These are phyloP conservation scores for Meriones unguiculatus DNA, from an alignment of 2,113 vertebrate species.

Conservation along the genomic window DNA sequence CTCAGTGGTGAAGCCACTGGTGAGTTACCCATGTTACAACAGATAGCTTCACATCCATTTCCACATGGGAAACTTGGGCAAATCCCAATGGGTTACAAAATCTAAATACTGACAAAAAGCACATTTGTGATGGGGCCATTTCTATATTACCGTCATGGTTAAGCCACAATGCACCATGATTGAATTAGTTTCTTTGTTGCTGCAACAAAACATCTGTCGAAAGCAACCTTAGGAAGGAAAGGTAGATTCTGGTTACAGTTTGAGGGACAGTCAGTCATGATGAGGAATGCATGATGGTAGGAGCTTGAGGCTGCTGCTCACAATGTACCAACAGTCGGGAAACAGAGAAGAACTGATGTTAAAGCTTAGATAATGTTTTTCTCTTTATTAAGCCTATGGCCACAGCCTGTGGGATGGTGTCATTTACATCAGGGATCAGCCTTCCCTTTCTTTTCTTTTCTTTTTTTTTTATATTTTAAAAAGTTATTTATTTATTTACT, in stretches of 20 bases:
- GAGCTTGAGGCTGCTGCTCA: too few species aligned
- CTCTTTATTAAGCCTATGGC: too few species aligned
- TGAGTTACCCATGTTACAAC: neutral
- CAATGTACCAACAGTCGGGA: neutral
- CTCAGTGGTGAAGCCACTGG: neutral
- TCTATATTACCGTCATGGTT: neutral
- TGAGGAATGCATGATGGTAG: too few species aligned
- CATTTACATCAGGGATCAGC: too few species aligned
- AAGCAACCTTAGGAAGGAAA: neutral
- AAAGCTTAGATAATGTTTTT: neutral
- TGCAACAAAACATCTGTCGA: neutral
- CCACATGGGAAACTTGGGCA: neutral
- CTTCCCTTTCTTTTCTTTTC: neutral
- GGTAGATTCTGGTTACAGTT: neutral
- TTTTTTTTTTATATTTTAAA: too few species aligned
- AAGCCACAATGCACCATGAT: neutral
- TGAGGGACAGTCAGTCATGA: neutral
- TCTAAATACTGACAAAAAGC: neutral
- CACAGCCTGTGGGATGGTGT: neutral
- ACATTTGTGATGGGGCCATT: neutral
- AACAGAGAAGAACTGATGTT: too few species aligned
- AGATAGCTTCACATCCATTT: neutral
- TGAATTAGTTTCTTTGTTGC: neutral
- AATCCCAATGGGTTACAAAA: neutral
- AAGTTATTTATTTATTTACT: too few species aligned